Evolutionary conservation across 2,888 invertebrate genomes (phyloP), one percentile per base, ranked within the genome.

Genomic region (Mimachlamys varia): DNA sequence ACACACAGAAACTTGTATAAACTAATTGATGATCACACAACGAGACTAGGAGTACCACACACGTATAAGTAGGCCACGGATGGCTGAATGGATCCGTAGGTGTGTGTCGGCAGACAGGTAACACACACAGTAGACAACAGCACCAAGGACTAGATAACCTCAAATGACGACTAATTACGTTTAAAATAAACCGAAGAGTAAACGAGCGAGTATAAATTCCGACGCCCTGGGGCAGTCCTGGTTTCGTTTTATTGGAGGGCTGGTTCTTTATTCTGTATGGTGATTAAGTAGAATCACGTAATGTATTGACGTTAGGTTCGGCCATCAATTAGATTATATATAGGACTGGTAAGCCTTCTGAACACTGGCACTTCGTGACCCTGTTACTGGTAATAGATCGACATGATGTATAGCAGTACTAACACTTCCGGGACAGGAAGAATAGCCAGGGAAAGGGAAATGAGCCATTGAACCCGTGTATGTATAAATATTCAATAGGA

Each of bases 311-410:
- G 76, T 76, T 76, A 76, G 1, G 27, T 33, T 27, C 33, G 76
- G 33, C 33, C 76, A 76, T 76, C 76, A 76, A 76, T 76, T 33
- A 76, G 13, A 33, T 17, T 12, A 76, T 53, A 17, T 53, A 53
- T 12, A 33, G 15, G 76, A 33, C 27, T 13, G 33, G 76, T 76
- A 76, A 15, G 76, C 76, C 33, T 13, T 76, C 13, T 76, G 10
- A 19, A 76, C 76, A 76, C 33, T 7, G 76, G 76, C 76, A 76
- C 76, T 76, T 76, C 76, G 76, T 76, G 76, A 76, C 76, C 76
- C 76, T 27, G 33, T 76, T 76, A 76, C 76, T 44, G 44, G 44
- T 44, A 44, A 44, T 44, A n/a, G 62, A 22, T 12, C 76, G 22
- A 22, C 58, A 19, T 58, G n/a, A 58, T 62, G n/a, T 62, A 62